Evolutionary conservation across 2,797 vertebrate genomes (phyloP).

Genomic region (Danio tinwini): DNA sequence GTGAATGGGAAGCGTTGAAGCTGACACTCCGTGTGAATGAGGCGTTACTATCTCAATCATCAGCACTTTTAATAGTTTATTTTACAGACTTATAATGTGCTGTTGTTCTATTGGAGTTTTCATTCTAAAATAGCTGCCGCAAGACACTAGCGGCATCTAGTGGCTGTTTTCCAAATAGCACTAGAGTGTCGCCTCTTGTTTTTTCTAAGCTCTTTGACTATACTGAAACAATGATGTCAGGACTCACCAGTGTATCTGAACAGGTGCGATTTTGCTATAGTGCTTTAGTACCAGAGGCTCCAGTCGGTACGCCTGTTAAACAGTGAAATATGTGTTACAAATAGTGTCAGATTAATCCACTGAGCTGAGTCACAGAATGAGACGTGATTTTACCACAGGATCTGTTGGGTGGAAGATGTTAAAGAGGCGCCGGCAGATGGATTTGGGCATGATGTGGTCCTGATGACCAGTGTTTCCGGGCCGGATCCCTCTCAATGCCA

Average conservation of each 20-base stretch:
- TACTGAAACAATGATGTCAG: too few species aligned
- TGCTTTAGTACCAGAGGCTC: slow-evolving; percentile 96
- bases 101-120: too few species aligned
- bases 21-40: too few species aligned
- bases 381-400: slow-evolving; percentile 89
- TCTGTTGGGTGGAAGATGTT: slow-evolving; percentile 99
- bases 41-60: too few species aligned
- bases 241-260: slow-evolving; percentile 95
- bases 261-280: slow-evolving; percentile 94
- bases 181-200: too few species aligned
- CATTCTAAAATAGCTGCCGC: too few species aligned
- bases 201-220: too few species aligned
- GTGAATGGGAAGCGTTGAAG: too few species aligned
- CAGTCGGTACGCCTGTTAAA: slow-evolving; percentile 91
- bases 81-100: too few species aligned
- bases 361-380: neutral
- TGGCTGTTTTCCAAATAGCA: too few species aligned
- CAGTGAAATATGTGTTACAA: slow-evolving; percentile 20
- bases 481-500: slow-evolving; percentile 93
- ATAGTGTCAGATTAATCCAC: neutral
- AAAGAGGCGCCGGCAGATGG: slow-evolving; percentile 90
- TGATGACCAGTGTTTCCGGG: slow-evolving; percentile 90
- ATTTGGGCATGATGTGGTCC: slow-evolving; percentile 94
- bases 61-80: too few species aligned
- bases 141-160: too few species aligned